phyloP scores from a whole-genome alignment of 2,797 vertebrate genomes.

The Gymnoscopelus braueri region DNA sequence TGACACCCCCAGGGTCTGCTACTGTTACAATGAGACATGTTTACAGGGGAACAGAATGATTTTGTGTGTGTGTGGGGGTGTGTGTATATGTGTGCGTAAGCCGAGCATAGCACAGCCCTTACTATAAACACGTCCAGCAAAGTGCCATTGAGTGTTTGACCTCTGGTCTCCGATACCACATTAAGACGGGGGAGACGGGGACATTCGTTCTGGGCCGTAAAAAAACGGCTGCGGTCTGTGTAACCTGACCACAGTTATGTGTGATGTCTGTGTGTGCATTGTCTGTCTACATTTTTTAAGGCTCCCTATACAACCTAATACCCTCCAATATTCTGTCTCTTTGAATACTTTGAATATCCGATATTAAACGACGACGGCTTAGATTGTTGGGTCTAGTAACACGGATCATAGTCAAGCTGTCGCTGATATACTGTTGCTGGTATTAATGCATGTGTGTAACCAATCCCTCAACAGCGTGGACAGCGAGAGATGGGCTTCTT shows the following conservation, averaged over 20 bases:
- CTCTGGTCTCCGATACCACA: conserved; percentile 13
- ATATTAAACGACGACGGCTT: too few relatives aligned
- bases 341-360: background rate
- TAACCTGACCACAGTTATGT: background rate
- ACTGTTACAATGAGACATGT: conserved; percentile 28
- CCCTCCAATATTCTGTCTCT: background rate
- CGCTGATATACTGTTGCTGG: too few relatives aligned
- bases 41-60: background rate
- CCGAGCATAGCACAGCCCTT: conserved; percentile 7
- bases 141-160: conserved; percentile 24
- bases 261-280: background rate
- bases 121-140: conserved; percentile 23
- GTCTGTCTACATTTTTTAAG: too few relatives aligned
- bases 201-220: conserved; percentile 39
- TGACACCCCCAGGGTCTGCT: conserved; percentile 15
- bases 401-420: too few relatives aligned
- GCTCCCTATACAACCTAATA: background rate
- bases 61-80: conserved; percentile 3
- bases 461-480: conserved; percentile 5
- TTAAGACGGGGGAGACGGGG: too few relatives aligned
- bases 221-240: too few relatives aligned
- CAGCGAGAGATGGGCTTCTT: conserved; percentile 16
- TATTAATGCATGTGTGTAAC: too few relatives aligned
- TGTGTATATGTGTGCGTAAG: conserved; percentile 7
- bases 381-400: too few relatives aligned